Conservation (phyloP, 2,888 invertebrate species). For the Tetragonisca angustula region DNA sequence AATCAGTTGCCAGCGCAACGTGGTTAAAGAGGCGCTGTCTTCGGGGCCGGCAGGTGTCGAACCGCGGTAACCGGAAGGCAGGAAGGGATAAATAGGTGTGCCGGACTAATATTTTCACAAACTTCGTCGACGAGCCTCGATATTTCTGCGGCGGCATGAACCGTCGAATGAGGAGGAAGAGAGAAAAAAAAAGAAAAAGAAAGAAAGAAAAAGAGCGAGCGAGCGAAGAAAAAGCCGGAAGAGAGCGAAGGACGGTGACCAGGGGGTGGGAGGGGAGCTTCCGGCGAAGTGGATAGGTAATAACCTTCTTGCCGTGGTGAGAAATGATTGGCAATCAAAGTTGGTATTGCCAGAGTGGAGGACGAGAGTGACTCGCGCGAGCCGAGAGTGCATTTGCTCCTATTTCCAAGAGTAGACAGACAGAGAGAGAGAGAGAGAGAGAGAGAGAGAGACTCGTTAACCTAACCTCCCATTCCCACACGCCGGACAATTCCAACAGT, state of each 20-base stretch:
- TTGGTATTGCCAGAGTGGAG: constrained; percentile 69
- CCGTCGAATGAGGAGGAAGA: too few relatives aligned
- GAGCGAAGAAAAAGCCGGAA: constrained; percentile 39
- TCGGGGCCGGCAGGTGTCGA: constrained; percentile 49
- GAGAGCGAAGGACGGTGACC: not conserved
- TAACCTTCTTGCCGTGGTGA: constrained; percentile 73
- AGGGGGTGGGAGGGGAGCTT: constrained; percentile 43
- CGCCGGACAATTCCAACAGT: not conserved
- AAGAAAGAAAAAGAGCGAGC: not conserved
- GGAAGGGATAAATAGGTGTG: constrained; percentile 55
- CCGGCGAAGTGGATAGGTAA: constrained; percentile 71
- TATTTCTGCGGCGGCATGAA: constrained; percentile 51
- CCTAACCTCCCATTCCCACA: constrained; percentile 32
- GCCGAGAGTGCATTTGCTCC: constrained; percentile 64
- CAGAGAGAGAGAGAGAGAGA: not conserved
- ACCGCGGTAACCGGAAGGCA: constrained; percentile 13
- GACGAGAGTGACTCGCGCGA: constrained; percentile 29
- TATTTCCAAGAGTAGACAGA: constrained; percentile 49
- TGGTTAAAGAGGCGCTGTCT: not conserved
- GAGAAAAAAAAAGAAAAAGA: constrained; percentile 22
- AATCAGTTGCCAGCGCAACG: too few relatives aligned
- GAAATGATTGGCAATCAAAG: constrained; percentile 80
- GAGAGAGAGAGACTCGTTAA: constrained; percentile 65
- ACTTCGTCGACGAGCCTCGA: constrained; percentile 54
- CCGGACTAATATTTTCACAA: constrained; percentile 70